phyloP scores from a whole-genome alignment of 2,797 vertebrate species.

The Peromyscus eremicus region DNA sequence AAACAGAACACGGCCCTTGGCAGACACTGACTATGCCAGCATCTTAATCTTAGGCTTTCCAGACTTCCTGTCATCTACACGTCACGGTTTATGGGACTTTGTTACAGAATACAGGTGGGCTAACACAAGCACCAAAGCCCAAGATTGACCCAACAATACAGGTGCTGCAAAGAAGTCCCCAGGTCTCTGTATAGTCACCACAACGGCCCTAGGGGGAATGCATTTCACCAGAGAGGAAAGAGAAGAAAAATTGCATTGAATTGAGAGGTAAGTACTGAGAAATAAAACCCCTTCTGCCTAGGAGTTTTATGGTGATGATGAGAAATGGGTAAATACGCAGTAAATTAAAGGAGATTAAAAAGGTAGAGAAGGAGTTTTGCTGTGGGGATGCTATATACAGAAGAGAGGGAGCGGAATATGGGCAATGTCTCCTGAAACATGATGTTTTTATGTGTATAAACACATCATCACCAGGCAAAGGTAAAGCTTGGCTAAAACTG shows the following conservation, averaged over 20 bases:
- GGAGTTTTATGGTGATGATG: background rate
- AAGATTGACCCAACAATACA: accelerated
- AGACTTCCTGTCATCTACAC: background rate
- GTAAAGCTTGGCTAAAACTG: constrained; percentile 47
- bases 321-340: background rate
- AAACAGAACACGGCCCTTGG: background rate
- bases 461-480: constrained; percentile 37
- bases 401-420: constrained; percentile 13
- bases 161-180: background rate
- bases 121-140: background rate
- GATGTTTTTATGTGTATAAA: constrained; percentile 17
- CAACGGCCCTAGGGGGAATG: accelerated
- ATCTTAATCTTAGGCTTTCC: background rate
- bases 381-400: background rate
- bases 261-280: background rate
- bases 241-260: background rate
- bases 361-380: constrained; percentile 24
- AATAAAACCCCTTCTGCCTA: background rate
- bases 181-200: accelerated
- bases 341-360: constrained; percentile 30
- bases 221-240: background rate
- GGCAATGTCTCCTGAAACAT: constrained; percentile 13
- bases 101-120: background rate
- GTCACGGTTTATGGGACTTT: background rate
- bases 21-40: background rate